Base-by-base conservation (phyloP, 53 echinoderm and acorn worm species). In the Hippasteria phrygiana region DNA sequence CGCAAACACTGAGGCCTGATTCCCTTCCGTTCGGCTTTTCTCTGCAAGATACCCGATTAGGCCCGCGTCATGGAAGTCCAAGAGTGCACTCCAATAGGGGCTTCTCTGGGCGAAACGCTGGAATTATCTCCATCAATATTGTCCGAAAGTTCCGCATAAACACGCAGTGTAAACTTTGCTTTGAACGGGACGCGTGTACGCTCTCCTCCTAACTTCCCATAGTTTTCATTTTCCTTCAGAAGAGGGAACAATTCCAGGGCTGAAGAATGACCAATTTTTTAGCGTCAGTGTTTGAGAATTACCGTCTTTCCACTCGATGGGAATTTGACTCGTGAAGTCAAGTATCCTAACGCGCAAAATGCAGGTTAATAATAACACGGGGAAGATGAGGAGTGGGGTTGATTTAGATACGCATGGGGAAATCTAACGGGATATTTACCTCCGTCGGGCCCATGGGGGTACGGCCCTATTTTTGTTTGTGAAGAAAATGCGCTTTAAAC, bases 321-420 rank as follows among this genome's bases (percentile, higher is more conserved):
- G 81, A 81, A 81, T 81, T 81, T 64, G 81, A 81, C 76, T 76
- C 53, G 81, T 65, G 81, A 81, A 81, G 81, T 81, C 81, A 63
- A 81, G 81, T 81, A 63, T 81, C 27, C 55, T 64, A 41, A 81
- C 31, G 43, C 43, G 65, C 63, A 55, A 65, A 81, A 81, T 34
- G 55, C 46, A 81, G 81, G 63, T 62, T 81, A 81, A 65, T 27
- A 81, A 81, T 64, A 81, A 81, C 81, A 81, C 43, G 81, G 32
- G 81, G 31, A 29, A 65, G 81, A 63, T 31, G 16, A 18, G 26
- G 59, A 59, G 34, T 39, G 39, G 16, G 37, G 42, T 42, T 72
- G 72, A 72, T 41, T 72, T 33, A 42, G 40, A 81, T 45, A 24
- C 28, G 41, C n/a, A n/a, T n/a, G 64, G 55, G 55, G 40, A 43